Evolutionary conservation across 2,888 invertebrate genomes (phyloP), one percentile per base, ranked within the genome.

Genomic region (Lobophora halterata): DNA sequence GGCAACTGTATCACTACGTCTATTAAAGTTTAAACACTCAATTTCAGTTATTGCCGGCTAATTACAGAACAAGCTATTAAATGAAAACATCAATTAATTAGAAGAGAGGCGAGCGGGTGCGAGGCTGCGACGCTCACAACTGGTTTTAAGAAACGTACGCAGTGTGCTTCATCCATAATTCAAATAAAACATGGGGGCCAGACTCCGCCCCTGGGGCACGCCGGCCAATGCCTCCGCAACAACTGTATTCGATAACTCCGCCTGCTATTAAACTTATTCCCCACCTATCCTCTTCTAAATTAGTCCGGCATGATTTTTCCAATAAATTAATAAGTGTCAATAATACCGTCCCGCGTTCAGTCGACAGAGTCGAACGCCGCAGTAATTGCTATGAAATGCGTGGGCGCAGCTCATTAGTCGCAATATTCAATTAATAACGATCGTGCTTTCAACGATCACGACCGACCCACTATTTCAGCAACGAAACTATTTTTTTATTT

Each of bases 71-170:
- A 75, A 73, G 77, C 75, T 73, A 81, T 81, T 79, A 81, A 85
- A 83, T 82, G 74, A 82, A 82, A 81, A 82, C 79, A 79, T 85
- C 80, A 82, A 86, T 86, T 85, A 87, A 85, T 85, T 82, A 82
- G 68, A 78, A 77, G 72, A 79, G 79, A 79, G 72, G 80, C 81
- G 77, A 79, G 81, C 79, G 78, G 77, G 78, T 75, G 74, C 76
- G 79, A 77, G 73, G 79, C 77, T 78, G 80, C 66, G 68, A 68
- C 76, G 67, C 71, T 71, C 78, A 67, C 81, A 83, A 86, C 86
- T 85, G 86, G 86, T 86, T 85, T 79, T 56, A 59, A 75, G 72
- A 74, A 66, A 60, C 74, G 72, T 66, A 67, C 71, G 68, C 70
- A 70, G 73, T 72, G 61, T 72, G 73, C 69, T 71, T 83, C 83